Evolutionary conservation across 35 echinoderm and acorn worm species (phyloP), one percentile per base, ranked within the genome.

Genomic region (Apostichopus parvimensis): DNA sequence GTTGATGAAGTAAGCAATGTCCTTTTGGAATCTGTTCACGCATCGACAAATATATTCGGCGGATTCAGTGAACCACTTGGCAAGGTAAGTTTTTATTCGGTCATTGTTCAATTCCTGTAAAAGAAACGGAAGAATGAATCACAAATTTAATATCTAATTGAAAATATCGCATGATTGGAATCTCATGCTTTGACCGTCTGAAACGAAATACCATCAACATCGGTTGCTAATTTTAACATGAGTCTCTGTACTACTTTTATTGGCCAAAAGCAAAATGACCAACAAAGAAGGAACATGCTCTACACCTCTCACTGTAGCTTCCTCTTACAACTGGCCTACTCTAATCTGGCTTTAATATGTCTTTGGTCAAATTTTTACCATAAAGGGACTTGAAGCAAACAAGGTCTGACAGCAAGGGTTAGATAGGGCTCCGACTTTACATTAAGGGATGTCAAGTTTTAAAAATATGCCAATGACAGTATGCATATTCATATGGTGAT

Each of bases 1-100:
- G 26, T 92, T 92, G 77, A 98, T 98, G 66, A 98, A 92, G 56
- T 95, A 93, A 0, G 94, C 89, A 66, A 92, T 85, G 81, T 95
- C 96, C 57, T 94, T 91, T 73, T 95, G 86, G 88, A 99, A 94
- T 80, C 72, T 93, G 34, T 93, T 80, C 6, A 95, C 91, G 93
- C 95, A 96, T 71, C 97, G 86, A 58, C 91, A 93, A 1, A 96
- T 80, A 86, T 96, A 99, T 68, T 94, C 87, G 52, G 95, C 77
- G 54, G 97, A 92, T 54, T 95, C 61, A 53, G 89, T 20, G 72
- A 94, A 96, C 97, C 97, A 99, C 71, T 92, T 89, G 56, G 75
- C 87, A 55, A 99, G 73, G 80, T 99, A 95, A 10, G 13, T 17
- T 54, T 91, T 92, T 24, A 99, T 94, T 23, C 94, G 23, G 12